Evolutionary conservation across 2,797 vertebrate species (phyloP).

Genomic region (Chiropotes sagulatus): DNA sequence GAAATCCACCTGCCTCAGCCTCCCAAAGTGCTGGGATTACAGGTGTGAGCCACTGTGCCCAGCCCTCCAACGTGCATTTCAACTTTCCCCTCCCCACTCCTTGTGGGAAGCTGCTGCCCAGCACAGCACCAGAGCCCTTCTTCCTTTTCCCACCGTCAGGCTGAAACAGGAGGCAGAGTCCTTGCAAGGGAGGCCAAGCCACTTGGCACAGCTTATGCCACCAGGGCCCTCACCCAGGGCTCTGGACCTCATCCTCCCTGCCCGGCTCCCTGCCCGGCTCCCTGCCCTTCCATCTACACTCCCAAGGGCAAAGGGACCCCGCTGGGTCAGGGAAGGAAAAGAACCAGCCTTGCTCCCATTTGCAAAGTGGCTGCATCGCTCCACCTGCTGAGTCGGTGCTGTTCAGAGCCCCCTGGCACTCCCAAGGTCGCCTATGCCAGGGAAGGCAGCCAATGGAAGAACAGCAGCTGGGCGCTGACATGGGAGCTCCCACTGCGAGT

Average conservation of each 20-base stretch:
- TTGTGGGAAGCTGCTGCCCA: not conserved
- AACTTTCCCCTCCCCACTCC: not conserved
- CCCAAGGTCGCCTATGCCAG: not conserved
- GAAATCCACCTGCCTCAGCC: no score
- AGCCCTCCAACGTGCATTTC: no score
- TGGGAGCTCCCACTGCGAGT: not conserved
- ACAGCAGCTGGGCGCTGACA: not conserved
- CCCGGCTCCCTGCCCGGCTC: not conserved
- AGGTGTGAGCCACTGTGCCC: no score
- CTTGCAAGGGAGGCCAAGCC: not conserved
- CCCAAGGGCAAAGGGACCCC: not conserved
- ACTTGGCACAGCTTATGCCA: not conserved
- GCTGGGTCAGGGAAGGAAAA: not conserved
- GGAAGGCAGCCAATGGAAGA: not conserved
- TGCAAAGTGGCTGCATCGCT: not conserved
- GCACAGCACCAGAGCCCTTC: not conserved
- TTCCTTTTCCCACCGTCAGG: not conserved
- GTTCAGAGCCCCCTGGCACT: not conserved
- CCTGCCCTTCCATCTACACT: not conserved
- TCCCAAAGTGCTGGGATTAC: no score
- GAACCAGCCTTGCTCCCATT: fast-evolving
- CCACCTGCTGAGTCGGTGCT: not conserved
- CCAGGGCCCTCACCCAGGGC: no score
- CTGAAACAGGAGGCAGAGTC: not conserved
- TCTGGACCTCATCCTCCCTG: not conserved